These are phyloP conservation scores for Thalassophryne amazonica DNA, from an alignment of 2,797 vertebrate species.

Conservation along the genomic window DNA sequence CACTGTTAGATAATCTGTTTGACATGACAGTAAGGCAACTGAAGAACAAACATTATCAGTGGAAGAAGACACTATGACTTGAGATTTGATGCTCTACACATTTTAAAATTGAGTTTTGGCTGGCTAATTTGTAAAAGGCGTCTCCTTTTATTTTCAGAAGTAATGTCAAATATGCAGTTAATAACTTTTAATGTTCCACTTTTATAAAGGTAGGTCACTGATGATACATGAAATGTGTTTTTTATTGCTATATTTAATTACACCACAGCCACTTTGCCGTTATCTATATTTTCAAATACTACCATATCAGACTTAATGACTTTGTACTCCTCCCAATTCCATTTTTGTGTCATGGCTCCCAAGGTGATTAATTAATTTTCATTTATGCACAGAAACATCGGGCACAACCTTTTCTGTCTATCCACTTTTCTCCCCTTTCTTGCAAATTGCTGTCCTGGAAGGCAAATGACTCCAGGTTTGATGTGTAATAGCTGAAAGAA, in stretches of 20 bases:
- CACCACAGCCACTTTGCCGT: conserved; percentile 53
- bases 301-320: conserved; percentile 56
- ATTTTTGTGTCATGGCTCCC: conserved; percentile 52
- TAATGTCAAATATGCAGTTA: conserved; percentile 19
- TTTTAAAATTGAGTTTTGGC: neutral
- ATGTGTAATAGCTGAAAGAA: conserved; percentile 62
- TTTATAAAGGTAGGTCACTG: conserved; percentile 48
- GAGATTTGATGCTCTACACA: no score
- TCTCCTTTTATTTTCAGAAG: conserved; percentile 16
- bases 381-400: conserved; percentile 66
- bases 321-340: conserved; percentile 45
- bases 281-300: conserved; percentile 67
- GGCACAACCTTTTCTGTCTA: conserved; percentile 38
- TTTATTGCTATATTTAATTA: conserved; percentile 48
- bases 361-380: conserved; percentile 75
- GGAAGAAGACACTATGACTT: conserved; percentile 7
- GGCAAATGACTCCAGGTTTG: conserved; percentile 52
- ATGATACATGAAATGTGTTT: conserved; percentile 49
- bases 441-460: conserved; percentile 63
- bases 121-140: conserved; percentile 24
- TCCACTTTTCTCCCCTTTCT: conserved; percentile 40
- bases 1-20: conserved; percentile 44
- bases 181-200: conserved; percentile 36
- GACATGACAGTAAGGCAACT: conserved; percentile 34
- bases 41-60: conserved; percentile 35